phyloP scores from a whole-genome alignment of 1,140 invertebrate genomes.

The Drosophila subobscura region DNA sequence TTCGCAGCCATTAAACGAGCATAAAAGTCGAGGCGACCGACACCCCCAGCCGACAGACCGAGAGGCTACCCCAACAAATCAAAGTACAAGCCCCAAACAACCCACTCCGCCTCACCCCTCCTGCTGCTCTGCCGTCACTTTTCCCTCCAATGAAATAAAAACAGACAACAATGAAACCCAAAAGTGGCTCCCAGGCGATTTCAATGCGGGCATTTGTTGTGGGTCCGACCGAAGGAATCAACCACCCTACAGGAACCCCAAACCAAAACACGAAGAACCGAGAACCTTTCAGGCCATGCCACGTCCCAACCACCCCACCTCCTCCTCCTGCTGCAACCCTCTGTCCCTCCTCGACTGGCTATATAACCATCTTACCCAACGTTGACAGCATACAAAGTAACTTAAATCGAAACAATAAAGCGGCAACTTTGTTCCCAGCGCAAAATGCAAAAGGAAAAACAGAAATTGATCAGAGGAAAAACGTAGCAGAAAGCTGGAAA shows the following conservation, averaged over 20 bases:
- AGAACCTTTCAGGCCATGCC: slow-evolving; percentile 6
- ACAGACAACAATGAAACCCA: slow-evolving; percentile 77
- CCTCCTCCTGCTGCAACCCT: neutral
- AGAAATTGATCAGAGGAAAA: slow-evolving; percentile 44
- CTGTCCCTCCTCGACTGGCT: slow-evolving; percentile 27
- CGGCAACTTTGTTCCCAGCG: slow-evolving; percentile 74
- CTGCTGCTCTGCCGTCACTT: slow-evolving; percentile 32
- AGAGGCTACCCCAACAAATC: slow-evolving; percentile 63
- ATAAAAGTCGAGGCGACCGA: slow-evolving; percentile 64
- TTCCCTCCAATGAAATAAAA: slow-evolving; percentile 69
- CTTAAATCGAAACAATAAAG: slow-evolving; percentile 83
- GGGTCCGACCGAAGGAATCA: slow-evolving; percentile 36
- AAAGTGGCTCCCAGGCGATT: slow-evolving; percentile 78
- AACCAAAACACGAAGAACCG: slow-evolving; percentile 1
- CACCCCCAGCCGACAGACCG: slow-evolving; percentile 40
- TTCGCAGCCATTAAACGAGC: slow-evolving; percentile 80
- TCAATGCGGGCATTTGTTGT: slow-evolving; percentile 64
- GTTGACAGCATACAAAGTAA: slow-evolving; percentile 83
- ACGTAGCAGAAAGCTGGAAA: slow-evolving; percentile 51
- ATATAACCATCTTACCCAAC: slow-evolving; percentile 62
- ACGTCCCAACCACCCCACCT: slow-evolving; percentile 5
- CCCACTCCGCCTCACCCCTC: neutral
- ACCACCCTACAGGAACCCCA: slow-evolving; percentile 8
- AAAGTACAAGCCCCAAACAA: slow-evolving; percentile 71
- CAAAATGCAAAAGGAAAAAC: slow-evolving; percentile 64